A percentile compares a stretch with the other conserved stretches of the same genome.
Evolutionary conservation across 2,113 vertebrate species (phyloP).

Genomic region (Psilopsiagon aymara): DNA sequence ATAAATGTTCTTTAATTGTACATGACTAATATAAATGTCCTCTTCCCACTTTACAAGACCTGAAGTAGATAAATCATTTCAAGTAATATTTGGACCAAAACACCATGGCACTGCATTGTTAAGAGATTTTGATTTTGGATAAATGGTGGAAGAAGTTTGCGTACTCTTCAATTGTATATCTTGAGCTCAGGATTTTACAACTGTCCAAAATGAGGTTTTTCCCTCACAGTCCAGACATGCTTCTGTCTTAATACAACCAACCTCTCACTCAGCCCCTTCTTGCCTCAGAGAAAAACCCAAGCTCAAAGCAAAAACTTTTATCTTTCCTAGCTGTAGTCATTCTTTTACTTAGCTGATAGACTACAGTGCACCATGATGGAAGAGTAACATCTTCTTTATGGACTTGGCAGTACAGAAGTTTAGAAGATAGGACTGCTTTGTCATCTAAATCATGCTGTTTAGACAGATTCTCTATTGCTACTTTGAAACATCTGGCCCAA

Average conservation of each 20-base stretch:
- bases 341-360: slow-evolving; percentile 18
- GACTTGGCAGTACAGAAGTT: background rate
- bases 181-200: background rate
- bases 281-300: background rate
- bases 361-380: slow-evolving; percentile 1
- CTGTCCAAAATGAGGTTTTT: background rate
- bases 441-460: slow-evolving; percentile 44
- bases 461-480: slow-evolving; percentile 14
- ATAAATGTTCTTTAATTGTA: background rate
- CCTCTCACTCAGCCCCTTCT: background rate
- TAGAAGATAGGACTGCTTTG: slow-evolving; percentile 24
- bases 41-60: background rate
- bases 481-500: slow-evolving; percentile 60
- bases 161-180: background rate
- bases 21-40: background rate
- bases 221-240: background rate
- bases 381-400: slow-evolving; percentile 26
- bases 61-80: background rate
- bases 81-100: background rate
- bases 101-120: background rate
- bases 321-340: background rate
- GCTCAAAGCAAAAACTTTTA: background rate
- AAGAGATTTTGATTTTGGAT: background rate
- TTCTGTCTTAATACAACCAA: background rate
- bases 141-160: background rate